Evolutionary conservation across 2,113 vertebrate species (phyloP), one percentile per base, ranked within the genome.

Genomic region (Pitta sordida): DNA sequence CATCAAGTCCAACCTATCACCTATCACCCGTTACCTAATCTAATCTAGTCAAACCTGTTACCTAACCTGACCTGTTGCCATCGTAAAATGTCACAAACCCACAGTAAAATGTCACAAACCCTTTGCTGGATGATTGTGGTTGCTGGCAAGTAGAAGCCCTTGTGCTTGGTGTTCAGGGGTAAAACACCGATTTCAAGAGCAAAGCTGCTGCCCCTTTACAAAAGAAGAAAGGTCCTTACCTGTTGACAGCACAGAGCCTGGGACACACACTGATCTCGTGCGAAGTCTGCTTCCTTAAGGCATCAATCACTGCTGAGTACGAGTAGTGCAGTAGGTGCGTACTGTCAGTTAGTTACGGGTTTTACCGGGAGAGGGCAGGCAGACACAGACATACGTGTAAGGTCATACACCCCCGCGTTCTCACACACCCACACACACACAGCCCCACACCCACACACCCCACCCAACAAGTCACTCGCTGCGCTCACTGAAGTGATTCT

Each of bases 371-470:
- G 95, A 93, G 83, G 88, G 76, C 78, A 52, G 59, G 3, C 56
- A 49, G 27, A 3, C 65, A 62, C 37, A 41, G 37, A 60, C 62
- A 18, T 3, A 18, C 9, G 4, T 3, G 5, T 15, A 26, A 5
- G 0, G 29, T 3, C 20, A 2, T 0, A 2, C 32, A 26, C 13
- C 16, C 23, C 22, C 1, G 0, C 4, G 0, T 36, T 37, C 19
- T 43, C 64, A 27, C 51, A 6, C n/a, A 9, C 44, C 3, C 11
- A 9, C 13, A 11, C 29, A 6, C 21, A 2, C 29, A 2, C 15
- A 17, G 8, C 17, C 11, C 51, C 4, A 3, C 0, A 7, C 15
- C 15, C 37, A 34, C 39, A 5, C 30, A 15, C 46, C 3, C 30
- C 7, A n/a, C n/a, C n/a, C n/a, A n/a, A n/a, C 17, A 17, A 16